Conservation (phyloP, 2,113 vertebrate genomes). For the Dolichallabes microphthalmus region DNA sequence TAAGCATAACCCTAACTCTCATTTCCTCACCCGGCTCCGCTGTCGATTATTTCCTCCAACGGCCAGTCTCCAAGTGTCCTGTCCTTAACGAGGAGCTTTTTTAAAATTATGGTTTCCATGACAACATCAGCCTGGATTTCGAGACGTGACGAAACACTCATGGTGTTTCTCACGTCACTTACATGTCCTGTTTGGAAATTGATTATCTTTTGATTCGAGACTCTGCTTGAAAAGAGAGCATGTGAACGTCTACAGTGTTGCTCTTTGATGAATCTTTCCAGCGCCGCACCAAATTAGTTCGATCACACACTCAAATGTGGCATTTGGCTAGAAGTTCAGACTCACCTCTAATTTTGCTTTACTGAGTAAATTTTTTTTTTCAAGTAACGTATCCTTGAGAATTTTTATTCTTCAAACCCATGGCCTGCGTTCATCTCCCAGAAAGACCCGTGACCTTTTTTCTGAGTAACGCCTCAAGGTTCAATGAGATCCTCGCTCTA, state of each 20-base stretch:
- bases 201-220: neutral
- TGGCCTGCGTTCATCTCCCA: too few relatives aligned
- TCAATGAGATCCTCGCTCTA: neutral
- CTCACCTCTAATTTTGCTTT: slow-evolving; percentile 16
- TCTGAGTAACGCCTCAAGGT: too few relatives aligned
- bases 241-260: neutral
- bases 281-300: slow-evolving; percentile 25
- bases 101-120: neutral
- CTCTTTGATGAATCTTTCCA: slow-evolving; percentile 26
- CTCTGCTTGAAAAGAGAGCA: neutral
- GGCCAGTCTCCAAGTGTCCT: neutral
- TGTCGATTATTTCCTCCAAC: neutral
- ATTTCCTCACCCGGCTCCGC: neutral
- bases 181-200: neutral
- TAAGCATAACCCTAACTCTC: neutral
- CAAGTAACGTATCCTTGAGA: neutral
- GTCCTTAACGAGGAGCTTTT: neutral
- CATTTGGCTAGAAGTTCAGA: slow-evolving; percentile 24
- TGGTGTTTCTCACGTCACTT: neutral
- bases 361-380: neutral
- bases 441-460: too few relatives aligned
- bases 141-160: neutral
- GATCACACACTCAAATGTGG: slow-evolving; percentile 21
- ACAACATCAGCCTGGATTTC: neutral
- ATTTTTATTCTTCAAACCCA: neutral